phyloP scores from a whole-genome alignment of 2,888 invertebrate genomes.

The Acanthosepion esculentum region DNA sequence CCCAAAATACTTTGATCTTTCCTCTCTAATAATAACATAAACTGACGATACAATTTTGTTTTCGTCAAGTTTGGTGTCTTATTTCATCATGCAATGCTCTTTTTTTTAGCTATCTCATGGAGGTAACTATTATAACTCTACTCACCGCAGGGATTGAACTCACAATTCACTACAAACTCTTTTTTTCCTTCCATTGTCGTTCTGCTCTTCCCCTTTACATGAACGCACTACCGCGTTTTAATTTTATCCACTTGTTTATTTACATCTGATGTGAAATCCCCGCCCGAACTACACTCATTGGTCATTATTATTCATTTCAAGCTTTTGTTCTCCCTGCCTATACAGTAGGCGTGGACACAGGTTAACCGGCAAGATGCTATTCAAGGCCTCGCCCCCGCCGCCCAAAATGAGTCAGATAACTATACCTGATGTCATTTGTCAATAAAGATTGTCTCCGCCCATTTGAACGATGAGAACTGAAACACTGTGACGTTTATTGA shows the following conservation, averaged over 20 bases:
- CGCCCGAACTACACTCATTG: background rate
- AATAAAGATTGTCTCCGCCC: background rate
- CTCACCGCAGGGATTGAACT: no score
- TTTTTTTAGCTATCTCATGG: no score
- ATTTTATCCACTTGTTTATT: background rate
- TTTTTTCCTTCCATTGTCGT: no score
- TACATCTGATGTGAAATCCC: background rate
- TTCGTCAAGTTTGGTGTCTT: no score
- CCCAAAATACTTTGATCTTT: no score
- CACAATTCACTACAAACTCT: no score
- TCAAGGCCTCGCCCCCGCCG: background rate
- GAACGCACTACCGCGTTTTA: background rate
- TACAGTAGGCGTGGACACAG: background rate
- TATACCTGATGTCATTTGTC: background rate
- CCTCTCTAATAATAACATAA: no score
- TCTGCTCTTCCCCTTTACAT: background rate
- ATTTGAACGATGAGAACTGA: background rate
- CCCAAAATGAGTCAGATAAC: background rate
- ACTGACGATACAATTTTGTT: no score
- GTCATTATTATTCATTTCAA: background rate
- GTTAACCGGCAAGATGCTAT: background rate
- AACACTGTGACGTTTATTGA: background rate
- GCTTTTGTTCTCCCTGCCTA: background rate
- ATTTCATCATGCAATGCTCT: no score
- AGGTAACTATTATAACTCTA: no score